Base-by-base conservation (phyloP, 2,888 invertebrate genomes). In the Tipula vernalis region DNA sequence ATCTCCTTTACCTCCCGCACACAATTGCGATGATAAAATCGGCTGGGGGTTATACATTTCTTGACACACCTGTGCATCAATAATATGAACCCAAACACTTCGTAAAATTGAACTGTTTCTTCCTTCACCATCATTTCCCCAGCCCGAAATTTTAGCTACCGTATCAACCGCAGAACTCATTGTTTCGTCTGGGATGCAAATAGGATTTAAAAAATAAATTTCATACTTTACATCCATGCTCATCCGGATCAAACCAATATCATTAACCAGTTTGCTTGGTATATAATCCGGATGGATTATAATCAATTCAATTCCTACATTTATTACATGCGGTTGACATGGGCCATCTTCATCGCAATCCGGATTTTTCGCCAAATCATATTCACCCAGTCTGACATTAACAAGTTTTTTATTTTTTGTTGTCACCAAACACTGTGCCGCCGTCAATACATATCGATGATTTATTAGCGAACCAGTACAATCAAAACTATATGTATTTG, bases 211-310 rank as follows among this genome's bases (percentile, higher is more conserved):
- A 84, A 84, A 84, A 71, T 71, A 71, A 39, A n/a, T 5, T 15
- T 5, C 10, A 10, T 84, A 84, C 2, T n/a, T 8, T 6, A 84
- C 84, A 84, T 84, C 41, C 10, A 13, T 41, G n/a, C 41, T 84
- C 39, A 84, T 2, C 5, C 84, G 84, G n/a, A 84, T 39, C 39
- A 84, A 13, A 39, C 84, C 84, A 84, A 84, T 84, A 39, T 84
- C 84, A n/a, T 84, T 39, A 84, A 4, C 2, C 4, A 10, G 10
- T 3, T 2, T 3, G 28, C 0, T 10, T 71, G 18, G 12, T 12
- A 10, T 0, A 89, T 95, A 96, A 0, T 91, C 89, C 87, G 95
- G 94, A 90, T 96, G 96, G 0, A 93, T 91, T 36, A 95, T 94
- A 84, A 92, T 90, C 89, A 94, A 92, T 88, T 95, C 95, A 6